Evolutionary conservation across 2,797 vertebrate species (phyloP), one percentile per base, ranked within the genome.

Genomic region (Catamblyrhynchus diadema): DNA sequence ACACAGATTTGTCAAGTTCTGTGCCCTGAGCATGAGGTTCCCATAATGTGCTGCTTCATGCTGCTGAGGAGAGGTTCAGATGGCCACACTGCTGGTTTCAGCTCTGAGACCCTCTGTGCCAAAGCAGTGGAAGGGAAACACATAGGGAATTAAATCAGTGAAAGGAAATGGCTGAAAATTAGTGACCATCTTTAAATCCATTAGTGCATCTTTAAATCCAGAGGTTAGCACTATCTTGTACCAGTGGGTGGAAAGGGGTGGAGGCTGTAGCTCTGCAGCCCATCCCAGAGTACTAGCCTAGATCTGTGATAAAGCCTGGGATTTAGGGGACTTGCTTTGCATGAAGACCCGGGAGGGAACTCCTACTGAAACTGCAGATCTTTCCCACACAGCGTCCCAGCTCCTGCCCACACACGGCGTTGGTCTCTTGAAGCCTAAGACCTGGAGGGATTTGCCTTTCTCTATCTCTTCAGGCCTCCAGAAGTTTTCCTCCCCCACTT

Each of bases 401-500:
- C 51, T 90, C 92, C 70, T 95, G 93, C 93, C 95, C 93, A 94
- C 93, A 93, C 94, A 88, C 62, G 0, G 78, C 1, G 88, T 6
- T 82, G 73, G 57, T 88, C 78, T 90, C 83, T 94, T 84, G 79
- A 83, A 92, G 90, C 73, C 35, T 75, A 80, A 84, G 95, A 96
- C 83, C 90, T 96, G 92, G 56, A 92, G 73, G 81, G 70, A 86
- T 93, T 87, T 86, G 90, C 73, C 77, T 91, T 84, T 59, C 64
- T 81, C 48, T 90, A 60, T 92, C 90, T 95, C 86, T 92, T 81
- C 62, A 72, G 72, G 73, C 78, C 79, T 96, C 47, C 81, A 86
- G 73, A 94, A 96, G 71, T 45, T 94, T 91, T 95, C 88, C 90
- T 94, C 95, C 95, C 86, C 90, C 83, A 77, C 73, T 90, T 86